These are phyloP conservation scores for Yponomeuta malinellus DNA, from an alignment of 2,888 invertebrate species.

Conservation along the genomic window DNA sequence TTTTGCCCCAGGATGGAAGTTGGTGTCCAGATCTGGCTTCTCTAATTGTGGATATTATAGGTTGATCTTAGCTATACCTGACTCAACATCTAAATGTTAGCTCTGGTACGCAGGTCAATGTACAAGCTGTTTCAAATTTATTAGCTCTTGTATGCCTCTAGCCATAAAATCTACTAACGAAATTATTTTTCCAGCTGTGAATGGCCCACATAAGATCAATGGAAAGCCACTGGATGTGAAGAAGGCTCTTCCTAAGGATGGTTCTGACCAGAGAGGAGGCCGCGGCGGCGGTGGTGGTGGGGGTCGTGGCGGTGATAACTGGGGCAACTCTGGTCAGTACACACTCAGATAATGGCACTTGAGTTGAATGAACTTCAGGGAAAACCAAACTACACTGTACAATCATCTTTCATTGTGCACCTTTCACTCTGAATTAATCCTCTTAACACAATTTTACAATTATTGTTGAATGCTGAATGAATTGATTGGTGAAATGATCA, in stretches of 20 bases:
- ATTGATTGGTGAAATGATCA: too few species aligned
- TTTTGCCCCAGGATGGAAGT: slow-evolving; percentile 69
- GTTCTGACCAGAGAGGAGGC: slow-evolving; percentile 74
- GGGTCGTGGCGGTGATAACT: slow-evolving; percentile 44
- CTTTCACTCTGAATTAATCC: too few species aligned
- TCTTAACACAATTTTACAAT: too few species aligned
- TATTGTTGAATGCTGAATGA: too few species aligned
- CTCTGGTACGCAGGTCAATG: slow-evolving; percentile 69
- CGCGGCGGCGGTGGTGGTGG: slow-evolving; percentile 61
- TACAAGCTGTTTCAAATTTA: slow-evolving; percentile 32
- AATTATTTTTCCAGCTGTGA: slow-evolving; percentile 69
- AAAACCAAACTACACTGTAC: too few species aligned
- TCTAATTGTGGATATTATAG: slow-evolving; percentile 68
- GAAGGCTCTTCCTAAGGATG: slow-evolving; percentile 92
- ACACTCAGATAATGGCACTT: too few species aligned
- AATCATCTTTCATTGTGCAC: too few species aligned
- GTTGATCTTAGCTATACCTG: slow-evolving; percentile 71
- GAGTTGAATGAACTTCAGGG: too few species aligned
- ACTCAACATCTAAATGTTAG: slow-evolving; percentile 32
- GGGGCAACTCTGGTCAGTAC: slow-evolving; percentile 41
- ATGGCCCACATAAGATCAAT: slow-evolving; percentile 88
- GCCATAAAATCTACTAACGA: background rate
- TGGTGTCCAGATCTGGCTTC: slow-evolving; percentile 66
- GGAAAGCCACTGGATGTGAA: slow-evolving; percentile 94
- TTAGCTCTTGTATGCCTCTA: background rate